Evolutionary conservation across 2,113 vertebrate species (phyloP).

Genomic region (Cephalophus harveyi): DNA sequence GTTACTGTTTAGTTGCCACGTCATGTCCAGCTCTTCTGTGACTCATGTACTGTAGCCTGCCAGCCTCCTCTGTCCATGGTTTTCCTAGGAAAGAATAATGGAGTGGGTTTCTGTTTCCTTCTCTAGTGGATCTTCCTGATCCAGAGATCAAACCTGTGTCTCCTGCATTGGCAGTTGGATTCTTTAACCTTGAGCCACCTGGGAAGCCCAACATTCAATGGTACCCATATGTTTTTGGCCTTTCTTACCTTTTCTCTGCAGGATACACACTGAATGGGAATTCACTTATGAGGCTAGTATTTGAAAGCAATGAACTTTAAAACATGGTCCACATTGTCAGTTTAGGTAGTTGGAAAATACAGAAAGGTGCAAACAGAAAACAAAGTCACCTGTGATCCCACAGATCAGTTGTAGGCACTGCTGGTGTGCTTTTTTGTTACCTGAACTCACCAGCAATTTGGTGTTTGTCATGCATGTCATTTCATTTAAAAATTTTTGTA

Average conservation of each 20-base stretch:
- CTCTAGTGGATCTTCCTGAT: background rate
- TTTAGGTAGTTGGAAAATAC: background rate
- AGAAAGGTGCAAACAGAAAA: background rate
- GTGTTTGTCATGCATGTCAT: background rate
- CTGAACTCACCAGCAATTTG: background rate
- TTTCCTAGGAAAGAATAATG: background rate
- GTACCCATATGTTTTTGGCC: background rate
- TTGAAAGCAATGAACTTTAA: background rate
- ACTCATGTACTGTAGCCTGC: background rate
- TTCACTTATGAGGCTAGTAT: background rate
- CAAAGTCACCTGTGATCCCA: background rate
- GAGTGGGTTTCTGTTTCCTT: background rate
- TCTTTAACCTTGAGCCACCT: background rate
- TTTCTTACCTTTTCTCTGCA: background rate
- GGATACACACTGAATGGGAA: background rate
- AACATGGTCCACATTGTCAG: background rate
- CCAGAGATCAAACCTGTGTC: background rate
- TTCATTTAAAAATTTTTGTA: background rate
- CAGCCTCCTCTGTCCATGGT: background rate
- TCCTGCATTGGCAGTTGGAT: background rate
- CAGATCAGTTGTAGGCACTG: background rate
- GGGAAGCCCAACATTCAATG: background rate
- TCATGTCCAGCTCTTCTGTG: background rate
- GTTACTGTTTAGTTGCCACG: background rate
- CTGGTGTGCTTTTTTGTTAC: background rate